Percentiles rank a stretch among this genome's conserved stretches.
These are phyloP conservation scores for Incurvaria masculella DNA, from an alignment of 2,888 invertebrate genomes.

Conservation along the genomic window DNA sequence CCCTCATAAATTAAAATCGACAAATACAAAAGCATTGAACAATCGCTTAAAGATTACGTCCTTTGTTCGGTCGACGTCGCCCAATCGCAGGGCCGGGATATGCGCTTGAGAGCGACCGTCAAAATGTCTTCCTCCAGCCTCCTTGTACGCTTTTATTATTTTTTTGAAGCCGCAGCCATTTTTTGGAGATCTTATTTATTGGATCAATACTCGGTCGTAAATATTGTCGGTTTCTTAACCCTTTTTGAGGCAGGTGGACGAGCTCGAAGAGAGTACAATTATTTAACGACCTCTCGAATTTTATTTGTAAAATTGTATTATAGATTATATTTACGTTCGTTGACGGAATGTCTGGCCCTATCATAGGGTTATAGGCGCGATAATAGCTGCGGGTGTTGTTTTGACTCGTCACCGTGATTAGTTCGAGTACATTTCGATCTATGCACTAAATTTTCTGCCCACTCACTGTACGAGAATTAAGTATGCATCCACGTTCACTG, in stretches of 20 bases:
- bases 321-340: too few relatives aligned
- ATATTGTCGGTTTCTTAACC: conserved; percentile 21
- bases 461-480: too few relatives aligned
- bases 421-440: too few relatives aligned
- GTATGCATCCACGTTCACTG: too few relatives aligned
- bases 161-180: conserved; percentile 34
- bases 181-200: conserved; percentile 53
- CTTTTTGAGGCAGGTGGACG: neutral
- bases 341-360: too few relatives aligned
- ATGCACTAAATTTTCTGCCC: too few relatives aligned
- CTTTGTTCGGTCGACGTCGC: conserved; percentile 35
- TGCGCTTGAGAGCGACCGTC: conserved; percentile 25
- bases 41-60: conserved; percentile 40
- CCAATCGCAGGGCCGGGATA: conserved; percentile 36
- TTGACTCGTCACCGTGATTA: too few relatives aligned
- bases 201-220: conserved; percentile 49
- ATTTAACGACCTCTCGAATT: too few relatives aligned
- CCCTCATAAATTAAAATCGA: conserved; percentile 26
- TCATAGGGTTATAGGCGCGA: too few relatives aligned
- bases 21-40: conserved; percentile 27
- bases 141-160: conserved; percentile 51
- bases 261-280: too few relatives aligned
- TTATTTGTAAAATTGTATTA: too few relatives aligned
- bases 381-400: too few relatives aligned
- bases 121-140: conserved; percentile 42